Conservation (phyloP, 2,113 vertebrate species). For the Sporophila hypoxantha region DNA sequence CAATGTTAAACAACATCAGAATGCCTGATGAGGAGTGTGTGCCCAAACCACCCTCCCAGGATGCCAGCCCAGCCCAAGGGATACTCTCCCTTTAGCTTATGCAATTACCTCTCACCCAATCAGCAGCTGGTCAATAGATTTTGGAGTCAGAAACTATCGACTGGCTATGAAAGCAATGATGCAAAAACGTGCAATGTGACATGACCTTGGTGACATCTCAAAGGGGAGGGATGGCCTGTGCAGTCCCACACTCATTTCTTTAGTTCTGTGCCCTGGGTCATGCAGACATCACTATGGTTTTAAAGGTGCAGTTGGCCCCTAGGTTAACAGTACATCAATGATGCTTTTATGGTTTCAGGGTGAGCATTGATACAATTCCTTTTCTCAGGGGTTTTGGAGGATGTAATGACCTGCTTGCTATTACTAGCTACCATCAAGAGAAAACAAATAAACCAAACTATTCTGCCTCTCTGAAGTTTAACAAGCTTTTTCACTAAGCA, state of each 20-base stretch:
- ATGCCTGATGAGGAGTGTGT: accelerated
- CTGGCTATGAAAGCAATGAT: background rate
- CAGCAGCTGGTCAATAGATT: background rate
- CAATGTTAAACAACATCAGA: background rate
- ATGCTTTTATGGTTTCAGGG: background rate
- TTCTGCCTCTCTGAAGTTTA: background rate
- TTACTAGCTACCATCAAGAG: background rate
- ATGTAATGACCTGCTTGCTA: background rate
- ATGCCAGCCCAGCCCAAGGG: background rate
- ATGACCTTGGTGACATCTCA: background rate
- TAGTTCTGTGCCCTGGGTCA: background rate
- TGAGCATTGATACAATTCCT: background rate
- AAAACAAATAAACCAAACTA: background rate
- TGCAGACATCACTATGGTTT: background rate
- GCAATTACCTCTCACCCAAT: background rate
- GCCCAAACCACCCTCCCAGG: accelerated
- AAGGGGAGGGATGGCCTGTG: background rate
- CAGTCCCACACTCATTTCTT: background rate
- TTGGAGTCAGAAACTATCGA: background rate
- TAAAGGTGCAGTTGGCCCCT: background rate
- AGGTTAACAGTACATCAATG: accelerated
- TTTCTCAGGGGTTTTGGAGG: background rate
- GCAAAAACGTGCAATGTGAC: background rate
- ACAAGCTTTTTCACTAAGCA: background rate
- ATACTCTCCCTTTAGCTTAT: background rate